Conservation (phyloP, 2,888 invertebrate species). For the Platypus cylindrus region DNA sequence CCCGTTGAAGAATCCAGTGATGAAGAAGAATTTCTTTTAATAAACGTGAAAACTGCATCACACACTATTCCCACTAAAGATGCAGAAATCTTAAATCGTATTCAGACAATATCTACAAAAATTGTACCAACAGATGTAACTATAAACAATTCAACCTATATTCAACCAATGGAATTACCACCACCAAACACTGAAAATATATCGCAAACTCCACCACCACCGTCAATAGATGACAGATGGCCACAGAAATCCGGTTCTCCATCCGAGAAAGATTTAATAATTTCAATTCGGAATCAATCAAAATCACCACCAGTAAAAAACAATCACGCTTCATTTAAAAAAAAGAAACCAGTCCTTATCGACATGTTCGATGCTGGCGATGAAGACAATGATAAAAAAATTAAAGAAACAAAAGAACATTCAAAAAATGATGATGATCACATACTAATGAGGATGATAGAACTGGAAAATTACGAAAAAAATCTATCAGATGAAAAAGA, state of each 20-base stretch:
- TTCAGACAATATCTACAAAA: no score
- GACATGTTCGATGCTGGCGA: slow-evolving; percentile 12
- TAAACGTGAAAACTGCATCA: slow-evolving; percentile 3
- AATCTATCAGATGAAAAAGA: slow-evolving; percentile 29
- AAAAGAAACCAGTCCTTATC: slow-evolving; percentile 6
- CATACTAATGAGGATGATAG: slow-evolving; percentile 43
- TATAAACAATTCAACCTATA: background rate
- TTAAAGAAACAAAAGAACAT: slow-evolving; percentile 3
- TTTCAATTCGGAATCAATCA: slow-evolving; percentile 1
- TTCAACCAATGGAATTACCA: background rate
- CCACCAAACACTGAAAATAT: no score
- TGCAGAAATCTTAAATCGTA: no score
- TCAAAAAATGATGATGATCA: slow-evolving; percentile 25
- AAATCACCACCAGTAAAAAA: slow-evolving; percentile 3
- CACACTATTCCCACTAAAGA: no score
- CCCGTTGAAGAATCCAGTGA: slow-evolving; percentile 67
- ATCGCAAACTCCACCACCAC: slow-evolving; percentile 1
- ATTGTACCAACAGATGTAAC: background rate
- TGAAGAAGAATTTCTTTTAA: slow-evolving; percentile 35
- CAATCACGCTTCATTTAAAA: background rate
- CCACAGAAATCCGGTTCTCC: background rate
- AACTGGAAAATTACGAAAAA: slow-evolving; percentile 35
- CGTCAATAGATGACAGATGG: slow-evolving; percentile 1
- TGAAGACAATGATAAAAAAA: background rate
- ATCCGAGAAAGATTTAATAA: background rate